Conservation (phyloP, 2,888 invertebrate genomes). For the Phengaris alcon region DNA sequence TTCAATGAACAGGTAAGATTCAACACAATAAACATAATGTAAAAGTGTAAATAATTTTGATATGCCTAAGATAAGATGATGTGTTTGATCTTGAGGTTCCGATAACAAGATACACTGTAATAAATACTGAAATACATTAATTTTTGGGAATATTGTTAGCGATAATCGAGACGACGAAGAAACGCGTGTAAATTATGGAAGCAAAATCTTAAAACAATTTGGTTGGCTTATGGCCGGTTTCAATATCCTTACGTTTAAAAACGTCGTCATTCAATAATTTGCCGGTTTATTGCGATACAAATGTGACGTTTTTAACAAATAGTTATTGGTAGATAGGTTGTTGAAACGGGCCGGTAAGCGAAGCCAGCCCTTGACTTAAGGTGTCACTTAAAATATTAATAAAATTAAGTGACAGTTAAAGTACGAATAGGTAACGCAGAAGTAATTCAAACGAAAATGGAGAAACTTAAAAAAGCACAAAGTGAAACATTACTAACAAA, state of each 20-base stretch:
- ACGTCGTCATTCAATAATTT: no score
- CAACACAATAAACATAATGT: not conserved
- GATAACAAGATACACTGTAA: not conserved
- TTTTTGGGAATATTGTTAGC: not conserved
- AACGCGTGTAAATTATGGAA: not conserved
- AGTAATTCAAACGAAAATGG: not conserved
- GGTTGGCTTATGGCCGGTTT: not conserved
- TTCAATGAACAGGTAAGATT: not conserved
- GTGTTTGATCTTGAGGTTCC: constrained; percentile 1
- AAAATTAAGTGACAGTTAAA: not conserved
- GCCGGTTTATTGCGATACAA: no score
- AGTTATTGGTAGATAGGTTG: no score
- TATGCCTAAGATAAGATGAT: constrained; percentile 1
- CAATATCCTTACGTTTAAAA: no score
- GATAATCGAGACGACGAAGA: not conserved
- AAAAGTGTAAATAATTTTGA: not conserved
- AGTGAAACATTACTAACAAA: constrained; percentile 8
- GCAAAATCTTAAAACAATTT: constrained; percentile 1
- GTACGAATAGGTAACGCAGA: not conserved
- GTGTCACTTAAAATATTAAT: not conserved
- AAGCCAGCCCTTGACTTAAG: not conserved
- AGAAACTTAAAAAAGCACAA: constrained; percentile 7
- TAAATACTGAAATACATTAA: not conserved
- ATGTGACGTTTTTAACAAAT: no score
- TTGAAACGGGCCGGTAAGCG: no score